These are phyloP conservation scores for Patiria pectinifera DNA, from an alignment of 53 echinoderm and acorn worm species.

Conservation along the genomic window DNA sequence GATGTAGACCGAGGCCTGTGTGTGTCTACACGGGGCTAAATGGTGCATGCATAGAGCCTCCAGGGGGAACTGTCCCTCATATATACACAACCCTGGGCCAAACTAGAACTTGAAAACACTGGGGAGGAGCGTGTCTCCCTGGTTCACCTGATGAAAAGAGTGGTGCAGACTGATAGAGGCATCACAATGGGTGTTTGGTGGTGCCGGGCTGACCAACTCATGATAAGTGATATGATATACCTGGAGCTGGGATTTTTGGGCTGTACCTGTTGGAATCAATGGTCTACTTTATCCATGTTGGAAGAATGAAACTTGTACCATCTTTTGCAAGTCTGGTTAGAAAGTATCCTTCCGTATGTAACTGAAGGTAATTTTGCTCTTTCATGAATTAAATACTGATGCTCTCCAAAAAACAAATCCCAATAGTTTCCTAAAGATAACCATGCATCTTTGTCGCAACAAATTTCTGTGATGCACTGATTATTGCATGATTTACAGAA, in stretches of 20 bases:
- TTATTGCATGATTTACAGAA: too few relatives aligned
- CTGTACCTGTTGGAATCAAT: neutral
- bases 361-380: too few relatives aligned
- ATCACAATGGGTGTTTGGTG: slow-evolving; percentile 8
- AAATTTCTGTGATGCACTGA: too few relatives aligned
- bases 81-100: slow-evolving; percentile 13
- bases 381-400: too few relatives aligned
- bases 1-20: slow-evolving; percentile 24
- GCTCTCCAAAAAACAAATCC: too few relatives aligned
- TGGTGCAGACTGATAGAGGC: slow-evolving; percentile 5
- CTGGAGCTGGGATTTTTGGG: neutral
- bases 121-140: neutral
- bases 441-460: too few relatives aligned
- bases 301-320: too few relatives aligned
- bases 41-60: neutral
- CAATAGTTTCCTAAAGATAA: too few relatives aligned
- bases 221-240: neutral
- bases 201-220: neutral
- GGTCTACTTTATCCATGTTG: too few relatives aligned
- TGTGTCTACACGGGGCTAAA: neutral
- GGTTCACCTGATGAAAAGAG: slow-evolving; percentile 39
- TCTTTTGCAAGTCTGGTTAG: too few relatives aligned
- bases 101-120: slow-evolving; percentile 57
- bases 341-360: too few relatives aligned
- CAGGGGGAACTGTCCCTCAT: neutral